Evolutionary conservation across 2,797 vertebrate species (phyloP), one percentile per base, ranked within the genome.

Genomic region (Ibycter americanus): DNA sequence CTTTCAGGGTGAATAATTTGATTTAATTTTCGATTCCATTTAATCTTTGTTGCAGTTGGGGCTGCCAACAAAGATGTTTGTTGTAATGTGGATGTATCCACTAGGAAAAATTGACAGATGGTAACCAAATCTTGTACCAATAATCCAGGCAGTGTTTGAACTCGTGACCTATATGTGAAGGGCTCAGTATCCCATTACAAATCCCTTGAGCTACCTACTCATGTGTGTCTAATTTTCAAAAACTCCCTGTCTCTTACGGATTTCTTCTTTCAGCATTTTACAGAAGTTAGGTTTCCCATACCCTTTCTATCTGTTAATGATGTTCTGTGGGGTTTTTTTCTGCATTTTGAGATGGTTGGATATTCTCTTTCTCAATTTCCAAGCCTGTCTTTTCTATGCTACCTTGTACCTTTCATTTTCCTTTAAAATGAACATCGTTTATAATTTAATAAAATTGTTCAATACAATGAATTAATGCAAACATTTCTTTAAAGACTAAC

Each of bases 51-150:
- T 90, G 72, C 66, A 66, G 4, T 6, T 78, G 36, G 27, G 44
- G 29, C 83, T 95, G 87, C 90, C 71, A 90, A 0, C 29, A 87
- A 66, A 78, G 56, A 58, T 84, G 46, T 36, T 44, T 82, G 26
- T 70, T 88, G 44, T 94, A 72, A 85, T 49, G 68, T 73, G 76
- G 76, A 34, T 89, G 11, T 83, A 90, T 84, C 68, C 70, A 63
- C 55, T 89, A 90, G 79, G 76, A 81, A 83, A 82, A 96, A 85
- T 32, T 87, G 94, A 95, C 91, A 96, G 90, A 97, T 91, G 93
- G 94, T 95, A 95, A 95, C 65, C 90, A 89, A 94, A 94, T 71
- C 89, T 96, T 91, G 65, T 76, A 66, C 84, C 66, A 91, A 86
- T 94, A 94, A 89, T 92, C 78, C 76, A 73, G 86, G 52, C 83